These are phyloP conservation scores for Bubo scandiacus DNA, from an alignment of 2,113 vertebrate genomes.

Conservation along the genomic window DNA sequence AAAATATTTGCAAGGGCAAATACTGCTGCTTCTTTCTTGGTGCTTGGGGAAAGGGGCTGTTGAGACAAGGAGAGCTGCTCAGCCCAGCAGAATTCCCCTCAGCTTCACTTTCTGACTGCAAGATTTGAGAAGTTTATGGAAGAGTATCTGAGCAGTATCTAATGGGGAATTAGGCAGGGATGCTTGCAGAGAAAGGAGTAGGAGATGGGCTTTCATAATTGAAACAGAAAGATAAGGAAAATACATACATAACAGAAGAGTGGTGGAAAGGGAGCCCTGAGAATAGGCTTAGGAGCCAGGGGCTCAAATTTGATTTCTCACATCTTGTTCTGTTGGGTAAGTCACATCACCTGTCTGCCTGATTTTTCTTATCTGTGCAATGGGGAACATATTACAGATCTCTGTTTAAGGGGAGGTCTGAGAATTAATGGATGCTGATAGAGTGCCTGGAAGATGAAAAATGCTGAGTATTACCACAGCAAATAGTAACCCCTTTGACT, in stretches of 20 bases:
- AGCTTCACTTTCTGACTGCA: background rate
- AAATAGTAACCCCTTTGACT: conserved; percentile 50
- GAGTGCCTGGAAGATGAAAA: conserved; percentile 21
- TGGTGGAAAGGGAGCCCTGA: background rate
- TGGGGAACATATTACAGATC: background rate
- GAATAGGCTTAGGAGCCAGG: background rate
- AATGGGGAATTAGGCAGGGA: background rate
- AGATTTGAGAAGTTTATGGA: background rate
- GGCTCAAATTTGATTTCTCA: conserved; percentile 2
- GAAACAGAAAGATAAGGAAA: conserved; percentile 25
- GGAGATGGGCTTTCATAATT: background rate
- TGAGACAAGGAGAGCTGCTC: background rate
- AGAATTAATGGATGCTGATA: conserved; percentile 22
- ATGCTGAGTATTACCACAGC: background rate
- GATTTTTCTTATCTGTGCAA: conserved; percentile 3
- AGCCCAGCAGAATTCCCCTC: background rate
- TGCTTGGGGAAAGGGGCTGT: background rate
- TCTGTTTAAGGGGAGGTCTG: background rate
- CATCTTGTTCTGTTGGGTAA: background rate
- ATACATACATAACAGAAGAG: background rate
- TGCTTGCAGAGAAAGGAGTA: background rate
- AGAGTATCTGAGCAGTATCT: background rate
- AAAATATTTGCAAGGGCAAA: background rate
- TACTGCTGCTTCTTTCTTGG: background rate
- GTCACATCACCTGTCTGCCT: background rate